These are phyloP conservation scores for Chrysogorgia sp. DNA, from an alignment of 92 coral and sea anemone species.

Conservation along the genomic window DNA sequence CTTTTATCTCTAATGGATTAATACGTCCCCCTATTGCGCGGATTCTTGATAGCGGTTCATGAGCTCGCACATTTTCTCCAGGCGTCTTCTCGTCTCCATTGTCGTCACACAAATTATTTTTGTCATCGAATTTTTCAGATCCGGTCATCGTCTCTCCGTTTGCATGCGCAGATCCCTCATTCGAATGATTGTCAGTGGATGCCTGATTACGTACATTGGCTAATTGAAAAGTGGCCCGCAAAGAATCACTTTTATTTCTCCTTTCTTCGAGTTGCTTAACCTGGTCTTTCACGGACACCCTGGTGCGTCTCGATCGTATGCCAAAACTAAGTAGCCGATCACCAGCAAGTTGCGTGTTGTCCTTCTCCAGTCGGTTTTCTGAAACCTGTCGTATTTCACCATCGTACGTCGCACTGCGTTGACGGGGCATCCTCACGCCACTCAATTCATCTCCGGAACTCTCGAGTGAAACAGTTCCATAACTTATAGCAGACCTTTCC, in stretches of 20 bases:
- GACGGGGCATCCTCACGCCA: constrained; percentile 17
- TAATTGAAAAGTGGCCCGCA: not conserved
- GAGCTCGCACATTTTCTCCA: not conserved
- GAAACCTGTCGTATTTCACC: not conserved
- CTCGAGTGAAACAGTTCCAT: not conserved
- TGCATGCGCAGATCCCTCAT: not conserved
- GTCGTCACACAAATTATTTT: constrained; percentile 2
- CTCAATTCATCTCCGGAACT: constrained; percentile 8
- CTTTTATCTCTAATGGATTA: not conserved
- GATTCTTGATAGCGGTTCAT: constrained; percentile 30
- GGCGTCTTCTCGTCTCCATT: not conserved
- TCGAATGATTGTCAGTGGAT: not conserved
- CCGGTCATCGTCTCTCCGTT: not conserved
- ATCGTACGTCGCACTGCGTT: constrained; percentile 38
- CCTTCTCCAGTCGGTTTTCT: constrained; percentile 8
- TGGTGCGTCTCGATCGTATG: constrained; percentile 8
- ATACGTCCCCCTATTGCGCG: constrained; percentile 2
- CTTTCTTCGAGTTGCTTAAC: constrained; percentile 27
- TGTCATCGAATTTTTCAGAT: not conserved
- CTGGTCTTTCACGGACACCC: constrained; percentile 45
- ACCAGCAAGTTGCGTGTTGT: constrained; percentile 2
- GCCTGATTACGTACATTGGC: not conserved
- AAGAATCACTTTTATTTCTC: constrained; percentile 6
- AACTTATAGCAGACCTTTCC: not conserved
- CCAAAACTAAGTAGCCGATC: constrained; percentile 21